Evolutionary conservation across 2,797 vertebrate genomes (phyloP).

Genomic region (Podargus strigoides): DNA sequence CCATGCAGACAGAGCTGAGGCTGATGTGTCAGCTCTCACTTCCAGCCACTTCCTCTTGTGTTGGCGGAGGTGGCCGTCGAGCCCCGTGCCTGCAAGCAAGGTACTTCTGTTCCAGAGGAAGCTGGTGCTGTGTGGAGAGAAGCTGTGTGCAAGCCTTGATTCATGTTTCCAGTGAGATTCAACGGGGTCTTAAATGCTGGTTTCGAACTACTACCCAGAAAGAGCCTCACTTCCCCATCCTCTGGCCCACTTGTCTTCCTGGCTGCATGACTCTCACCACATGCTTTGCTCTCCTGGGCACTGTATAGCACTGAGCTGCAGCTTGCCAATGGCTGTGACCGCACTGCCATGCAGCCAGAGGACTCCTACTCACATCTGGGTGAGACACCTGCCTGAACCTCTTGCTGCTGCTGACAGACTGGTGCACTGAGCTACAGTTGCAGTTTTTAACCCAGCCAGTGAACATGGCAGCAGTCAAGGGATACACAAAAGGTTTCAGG

Average conservation of each 20-base stretch:
- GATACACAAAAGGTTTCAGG: neutral
- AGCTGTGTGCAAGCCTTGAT: neutral
- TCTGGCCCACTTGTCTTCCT: neutral
- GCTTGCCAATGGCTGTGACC: neutral
- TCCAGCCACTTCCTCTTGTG: neutral
- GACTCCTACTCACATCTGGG: neutral
- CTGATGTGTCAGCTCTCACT: neutral
- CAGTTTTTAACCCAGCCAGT: neutral
- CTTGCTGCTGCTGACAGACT: neutral
- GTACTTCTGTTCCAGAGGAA: neutral
- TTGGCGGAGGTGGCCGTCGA: neutral
- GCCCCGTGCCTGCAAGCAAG: neutral
- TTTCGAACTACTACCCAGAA: neutral
- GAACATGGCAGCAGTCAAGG: neutral
- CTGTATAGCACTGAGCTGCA: neutral
- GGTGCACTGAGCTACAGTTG: neutral
- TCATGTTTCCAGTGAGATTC: neutral
- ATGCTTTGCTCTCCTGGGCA: neutral
- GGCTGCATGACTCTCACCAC: fast-evolving
- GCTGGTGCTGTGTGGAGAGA: neutral
- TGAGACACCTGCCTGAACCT: neutral
- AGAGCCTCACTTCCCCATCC: neutral
- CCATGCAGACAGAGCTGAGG: neutral
- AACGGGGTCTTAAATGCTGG: neutral
- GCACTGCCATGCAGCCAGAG: neutral